These are phyloP conservation scores for Taxidea taxus DNA, from an alignment of 2,113 vertebrate genomes.

Conservation along the genomic window DNA sequence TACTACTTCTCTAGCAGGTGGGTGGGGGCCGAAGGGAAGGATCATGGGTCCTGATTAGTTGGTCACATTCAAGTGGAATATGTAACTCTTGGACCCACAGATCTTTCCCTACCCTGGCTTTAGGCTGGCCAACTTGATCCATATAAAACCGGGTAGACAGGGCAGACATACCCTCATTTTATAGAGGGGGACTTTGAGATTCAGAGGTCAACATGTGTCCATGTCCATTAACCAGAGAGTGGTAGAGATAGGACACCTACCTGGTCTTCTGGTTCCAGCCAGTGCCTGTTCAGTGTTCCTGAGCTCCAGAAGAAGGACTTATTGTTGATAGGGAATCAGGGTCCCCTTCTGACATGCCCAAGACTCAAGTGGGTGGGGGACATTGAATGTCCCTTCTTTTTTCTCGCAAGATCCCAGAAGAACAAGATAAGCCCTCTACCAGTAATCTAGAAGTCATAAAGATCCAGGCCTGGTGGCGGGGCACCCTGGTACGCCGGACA, in stretches of 20 bases:
- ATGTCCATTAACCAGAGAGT: background rate
- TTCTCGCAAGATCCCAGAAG: background rate
- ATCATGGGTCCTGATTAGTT: background rate
- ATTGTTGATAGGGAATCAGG: background rate
- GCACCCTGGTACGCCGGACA: conserved; percentile 25
- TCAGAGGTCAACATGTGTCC: background rate
- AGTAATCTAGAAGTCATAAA: fast-evolving
- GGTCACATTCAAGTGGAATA: background rate
- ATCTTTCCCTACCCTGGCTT: background rate
- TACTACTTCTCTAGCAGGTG: background rate
- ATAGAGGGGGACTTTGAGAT: background rate
- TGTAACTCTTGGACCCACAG: background rate
- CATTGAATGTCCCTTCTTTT: background rate
- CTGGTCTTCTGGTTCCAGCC: background rate
- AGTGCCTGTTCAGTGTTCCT: background rate
- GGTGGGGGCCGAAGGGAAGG: background rate
- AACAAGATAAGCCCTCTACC: fast-evolving
- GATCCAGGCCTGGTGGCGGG: conserved; percentile 75
- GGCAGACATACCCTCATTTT: background rate
- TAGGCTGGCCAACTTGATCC: background rate
- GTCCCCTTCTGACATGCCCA: background rate
- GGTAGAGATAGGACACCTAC: background rate
- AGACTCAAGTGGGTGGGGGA: background rate
- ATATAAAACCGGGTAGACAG: background rate
- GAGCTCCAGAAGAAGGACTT: background rate